Percentiles rank a stretch among this genome's conserved stretches.
phyloP scores from a whole-genome alignment of 2,888 invertebrate genomes.

The Noctua comes region DNA sequence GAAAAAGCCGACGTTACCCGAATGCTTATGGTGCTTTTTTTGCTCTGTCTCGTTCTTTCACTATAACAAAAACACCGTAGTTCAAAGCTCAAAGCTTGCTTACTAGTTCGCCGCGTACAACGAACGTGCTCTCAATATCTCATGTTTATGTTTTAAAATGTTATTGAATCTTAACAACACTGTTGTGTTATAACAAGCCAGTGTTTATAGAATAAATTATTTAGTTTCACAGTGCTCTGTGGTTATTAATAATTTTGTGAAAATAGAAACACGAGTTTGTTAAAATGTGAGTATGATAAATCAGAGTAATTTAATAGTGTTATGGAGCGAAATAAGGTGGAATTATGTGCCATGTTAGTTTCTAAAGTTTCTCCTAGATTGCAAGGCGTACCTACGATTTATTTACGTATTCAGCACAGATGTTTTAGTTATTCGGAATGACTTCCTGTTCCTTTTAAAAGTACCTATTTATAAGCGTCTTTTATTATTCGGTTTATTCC shows the following conservation, averaged over 20 bases:
- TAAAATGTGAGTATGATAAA: slow-evolving; percentile 71
- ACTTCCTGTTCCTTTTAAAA: slow-evolving; percentile 43
- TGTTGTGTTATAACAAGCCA: slow-evolving; percentile 78
- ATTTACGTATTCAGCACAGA: slow-evolving; percentile 60
- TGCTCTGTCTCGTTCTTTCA: slow-evolving; percentile 81
- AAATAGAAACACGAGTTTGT: slow-evolving; percentile 65
- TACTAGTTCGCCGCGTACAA: slow-evolving; percentile 69
- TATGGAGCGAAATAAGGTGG: slow-evolving; percentile 10
- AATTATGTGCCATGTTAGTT: slow-evolving; percentile 30
- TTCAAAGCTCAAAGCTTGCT: slow-evolving; percentile 76
- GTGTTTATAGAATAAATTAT: slow-evolving; percentile 70
- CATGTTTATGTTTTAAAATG: slow-evolving; percentile 72
- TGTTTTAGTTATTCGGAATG: slow-evolving; percentile 36
- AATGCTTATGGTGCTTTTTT: slow-evolving; percentile 85
- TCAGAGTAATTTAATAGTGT: slow-evolving; percentile 38
- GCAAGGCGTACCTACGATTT: slow-evolving; percentile 27
- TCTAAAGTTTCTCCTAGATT: slow-evolving; percentile 32
- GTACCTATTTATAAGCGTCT: slow-evolving; percentile 11
- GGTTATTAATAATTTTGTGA: slow-evolving; percentile 68
- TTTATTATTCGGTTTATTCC: background rate
- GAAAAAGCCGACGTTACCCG: slow-evolving; percentile 82
- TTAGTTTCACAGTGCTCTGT: slow-evolving; percentile 66
- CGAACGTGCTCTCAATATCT: slow-evolving; percentile 66
- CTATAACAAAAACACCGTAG: slow-evolving; percentile 81
- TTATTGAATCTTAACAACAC: slow-evolving; percentile 77